Evolutionary conservation across 2,888 invertebrate genomes (phyloP).

Genomic region (Tetragonula carbonaria): DNA sequence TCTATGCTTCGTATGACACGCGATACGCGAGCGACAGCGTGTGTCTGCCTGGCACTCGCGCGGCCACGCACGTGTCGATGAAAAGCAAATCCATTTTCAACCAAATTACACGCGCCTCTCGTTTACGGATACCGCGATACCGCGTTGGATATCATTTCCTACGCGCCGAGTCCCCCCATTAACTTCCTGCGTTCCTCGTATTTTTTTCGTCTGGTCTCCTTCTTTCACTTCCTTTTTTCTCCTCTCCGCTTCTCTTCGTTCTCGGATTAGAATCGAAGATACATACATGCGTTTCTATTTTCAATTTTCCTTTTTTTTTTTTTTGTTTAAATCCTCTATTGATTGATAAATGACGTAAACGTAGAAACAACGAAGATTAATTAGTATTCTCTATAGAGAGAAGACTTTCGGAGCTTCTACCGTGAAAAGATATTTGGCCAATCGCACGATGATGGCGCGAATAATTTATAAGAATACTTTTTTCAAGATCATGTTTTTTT

Average conservation of each 20-base stretch:
- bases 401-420: too few species aligned
- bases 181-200: slow-evolving; percentile 14
- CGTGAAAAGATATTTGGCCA: too few species aligned
- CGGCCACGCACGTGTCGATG: slow-evolving; percentile 49
- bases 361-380: too few species aligned
- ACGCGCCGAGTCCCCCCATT: slow-evolving; percentile 16
- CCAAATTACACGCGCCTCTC: slow-evolving; percentile 66
- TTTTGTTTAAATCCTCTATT: too few species aligned
- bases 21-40: slow-evolving; percentile 40
- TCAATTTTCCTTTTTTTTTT: too few species aligned
- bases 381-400: too few species aligned
- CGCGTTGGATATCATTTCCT: slow-evolving; percentile 50
- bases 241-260: too few species aligned
- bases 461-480: too few species aligned
- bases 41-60: slow-evolving; percentile 13
- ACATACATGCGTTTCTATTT: background rate
- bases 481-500: too few species aligned
- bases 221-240: background rate
- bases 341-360: too few species aligned
- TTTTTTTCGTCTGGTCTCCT: slow-evolving; percentile 21
- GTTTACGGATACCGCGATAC: slow-evolving; percentile 46
- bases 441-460: too few species aligned
- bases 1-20: slow-evolving; percentile 49
- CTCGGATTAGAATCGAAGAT: background rate
- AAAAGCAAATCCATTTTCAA: slow-evolving; percentile 68